These are phyloP conservation scores for Acromyrmex heyeri DNA, from an alignment of 1,140 invertebrate species.

Conservation along the genomic window DNA sequence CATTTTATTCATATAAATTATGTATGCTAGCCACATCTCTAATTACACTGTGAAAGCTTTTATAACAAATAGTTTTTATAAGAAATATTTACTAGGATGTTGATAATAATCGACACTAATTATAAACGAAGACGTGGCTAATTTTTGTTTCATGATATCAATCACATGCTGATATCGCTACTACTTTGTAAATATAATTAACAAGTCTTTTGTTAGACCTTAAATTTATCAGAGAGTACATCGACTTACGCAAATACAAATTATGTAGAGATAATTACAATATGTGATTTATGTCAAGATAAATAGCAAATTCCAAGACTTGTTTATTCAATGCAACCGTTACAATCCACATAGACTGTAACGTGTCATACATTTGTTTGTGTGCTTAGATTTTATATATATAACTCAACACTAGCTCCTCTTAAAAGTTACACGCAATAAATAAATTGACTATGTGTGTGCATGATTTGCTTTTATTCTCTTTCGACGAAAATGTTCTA, in stretches of 20 bases:
- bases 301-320: slow-evolving; percentile 73
- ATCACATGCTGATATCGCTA: slow-evolving; percentile 33
- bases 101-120: slow-evolving; percentile 50
- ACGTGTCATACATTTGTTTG: slow-evolving; percentile 36
- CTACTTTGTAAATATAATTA: slow-evolving; percentile 56
- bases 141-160: slow-evolving; percentile 39
- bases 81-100: not conserved
- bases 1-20: slow-evolving; percentile 9
- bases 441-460: not conserved
- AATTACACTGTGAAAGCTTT: slow-evolving; percentile 31
- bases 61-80: slow-evolving; percentile 32
- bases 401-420: slow-evolving; percentile 54
- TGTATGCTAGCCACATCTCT: not conserved
- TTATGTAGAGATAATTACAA: slow-evolving; percentile 36
- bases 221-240: slow-evolving; percentile 43
- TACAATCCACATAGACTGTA: slow-evolving; percentile 58
- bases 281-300: slow-evolving; percentile 69
- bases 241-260: slow-evolving; percentile 53
- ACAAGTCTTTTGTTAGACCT: slow-evolving; percentile 37
- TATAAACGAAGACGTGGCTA: slow-evolving; percentile 22
- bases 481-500: not conserved
- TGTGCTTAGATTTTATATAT: slow-evolving; percentile 15
- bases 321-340: slow-evolving; percentile 69
- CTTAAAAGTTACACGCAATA: slow-evolving; percentile 36
- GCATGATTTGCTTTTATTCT: not conserved